Evolutionary conservation across 2,113 vertebrate species (phyloP).

Genomic region (Cochlearius cochlearius): DNA sequence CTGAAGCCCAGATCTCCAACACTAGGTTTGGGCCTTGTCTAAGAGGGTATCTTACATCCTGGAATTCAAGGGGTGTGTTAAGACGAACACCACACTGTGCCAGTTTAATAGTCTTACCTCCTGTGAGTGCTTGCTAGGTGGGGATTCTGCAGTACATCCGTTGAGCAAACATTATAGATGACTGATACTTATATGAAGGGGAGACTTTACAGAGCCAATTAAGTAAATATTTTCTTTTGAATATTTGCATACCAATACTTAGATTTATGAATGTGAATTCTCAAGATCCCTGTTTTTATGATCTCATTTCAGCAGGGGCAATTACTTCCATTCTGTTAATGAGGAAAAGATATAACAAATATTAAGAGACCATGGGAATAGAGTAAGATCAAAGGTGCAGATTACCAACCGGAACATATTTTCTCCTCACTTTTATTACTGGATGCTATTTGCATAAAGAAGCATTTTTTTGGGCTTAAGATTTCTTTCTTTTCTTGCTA

Average conservation of each 20-base stretch:
- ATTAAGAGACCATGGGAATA: background rate
- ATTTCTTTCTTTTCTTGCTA: background rate
- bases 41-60: background rate
- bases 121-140: background rate
- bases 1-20: background rate
- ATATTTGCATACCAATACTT: background rate
- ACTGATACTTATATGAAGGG: background rate
- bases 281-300: background rate
- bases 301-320: background rate
- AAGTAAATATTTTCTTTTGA: background rate
- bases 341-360: background rate
- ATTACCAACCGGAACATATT: background rate
- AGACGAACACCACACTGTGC: background rate
- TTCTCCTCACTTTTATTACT: background rate
- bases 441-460: background rate
- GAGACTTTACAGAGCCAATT: background rate
- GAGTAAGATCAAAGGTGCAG: background rate
- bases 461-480: background rate
- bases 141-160: background rate
- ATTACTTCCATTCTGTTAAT: background rate
- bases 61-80: background rate
- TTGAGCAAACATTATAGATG: background rate
- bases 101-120: background rate
- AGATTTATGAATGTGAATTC: background rate
- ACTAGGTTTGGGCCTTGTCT: background rate